Conservation (phyloP, 23 tunicate species). For the Botrylloides violaceus region DNA sequence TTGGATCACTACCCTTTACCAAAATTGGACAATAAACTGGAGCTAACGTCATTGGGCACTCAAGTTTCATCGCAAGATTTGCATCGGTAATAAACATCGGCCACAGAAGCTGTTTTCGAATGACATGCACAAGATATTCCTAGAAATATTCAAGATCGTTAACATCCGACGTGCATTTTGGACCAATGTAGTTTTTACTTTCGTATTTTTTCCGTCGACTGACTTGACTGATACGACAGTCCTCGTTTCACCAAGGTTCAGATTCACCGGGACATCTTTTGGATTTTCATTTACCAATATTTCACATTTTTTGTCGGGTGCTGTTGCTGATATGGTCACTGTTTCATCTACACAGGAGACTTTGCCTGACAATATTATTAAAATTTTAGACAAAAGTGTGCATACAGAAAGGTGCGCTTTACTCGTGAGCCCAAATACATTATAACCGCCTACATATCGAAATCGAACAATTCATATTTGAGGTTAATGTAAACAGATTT, state of each 20-base stretch:
- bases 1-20: slow-evolving; percentile 51
- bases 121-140: slow-evolving; percentile 58
- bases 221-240: slow-evolving; percentile 49
- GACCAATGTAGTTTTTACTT: slow-evolving; percentile 17
- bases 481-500: too few species aligned
- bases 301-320: slow-evolving; percentile 82
- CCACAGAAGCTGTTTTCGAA: slow-evolving; percentile 84
- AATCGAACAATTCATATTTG: too few species aligned
- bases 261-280: slow-evolving; percentile 24
- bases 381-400: too few species aligned
- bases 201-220: slow-evolving; percentile 76
- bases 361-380: slow-evolving; percentile 34
- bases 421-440: too few species aligned
- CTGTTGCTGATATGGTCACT: slow-evolving; percentile 42
- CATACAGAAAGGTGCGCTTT: too few species aligned
- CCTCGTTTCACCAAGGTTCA: slow-evolving; percentile 70
- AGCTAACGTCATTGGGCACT: slow-evolving; percentile 90
- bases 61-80: slow-evolving; percentile 31
- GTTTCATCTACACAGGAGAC: slow-evolving; percentile 53
- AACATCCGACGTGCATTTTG: not conserved
- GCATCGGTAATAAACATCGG: slow-evolving; percentile 42
- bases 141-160: slow-evolving; percentile 15
- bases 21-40: slow-evolving; percentile 65
- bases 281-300: slow-evolving; percentile 31
- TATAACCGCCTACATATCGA: too few species aligned